Percentiles rank a stretch among this genome's conserved stretches.
Evolutionary conservation across 2,888 invertebrate species (phyloP).

Genomic region (Trachelus stipa): DNA sequence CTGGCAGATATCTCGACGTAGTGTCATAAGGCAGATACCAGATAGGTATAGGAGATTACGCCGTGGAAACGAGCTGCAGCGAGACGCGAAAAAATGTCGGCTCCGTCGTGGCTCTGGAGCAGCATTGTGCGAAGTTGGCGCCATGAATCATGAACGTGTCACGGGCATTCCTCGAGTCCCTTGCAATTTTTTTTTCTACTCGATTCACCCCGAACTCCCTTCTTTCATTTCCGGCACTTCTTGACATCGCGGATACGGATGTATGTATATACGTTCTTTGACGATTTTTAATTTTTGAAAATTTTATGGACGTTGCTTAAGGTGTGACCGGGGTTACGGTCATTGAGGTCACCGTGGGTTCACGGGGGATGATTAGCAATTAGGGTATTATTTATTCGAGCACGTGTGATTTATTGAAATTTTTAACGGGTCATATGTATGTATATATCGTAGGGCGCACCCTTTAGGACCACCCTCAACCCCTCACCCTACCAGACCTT

Average conservation of each 20-base stretch:
- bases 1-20: background rate
- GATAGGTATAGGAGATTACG: background rate
- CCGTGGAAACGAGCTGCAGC: background rate
- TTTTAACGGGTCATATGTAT: slow-evolving; percentile 30
- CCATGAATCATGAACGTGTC: slow-evolving; percentile 27
- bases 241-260: background rate
- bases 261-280: background rate
- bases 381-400: slow-evolving; percentile 51
- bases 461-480: background rate
- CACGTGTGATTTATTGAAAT: slow-evolving; percentile 50
- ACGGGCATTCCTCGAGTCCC: slow-evolving; percentile 26
- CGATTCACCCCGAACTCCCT: slow-evolving; percentile 27
- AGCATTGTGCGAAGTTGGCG: slow-evolving; percentile 25
- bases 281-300: background rate
- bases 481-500: background rate
- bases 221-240: background rate
- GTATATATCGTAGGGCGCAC: slow-evolving; percentile 9
- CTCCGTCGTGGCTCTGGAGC: background rate
- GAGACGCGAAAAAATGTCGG: background rate
- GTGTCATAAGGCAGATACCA: background rate
- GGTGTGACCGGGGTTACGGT: background rate
- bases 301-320: background rate
- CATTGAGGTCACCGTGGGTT: background rate
- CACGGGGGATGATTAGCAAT: slow-evolving; percentile 38
- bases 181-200: slow-evolving; percentile 11